Evolutionary conservation across 2,797 vertebrate species (phyloP), one percentile per base, ranked within the genome.

Genomic region (Acanthopagrus latus): DNA sequence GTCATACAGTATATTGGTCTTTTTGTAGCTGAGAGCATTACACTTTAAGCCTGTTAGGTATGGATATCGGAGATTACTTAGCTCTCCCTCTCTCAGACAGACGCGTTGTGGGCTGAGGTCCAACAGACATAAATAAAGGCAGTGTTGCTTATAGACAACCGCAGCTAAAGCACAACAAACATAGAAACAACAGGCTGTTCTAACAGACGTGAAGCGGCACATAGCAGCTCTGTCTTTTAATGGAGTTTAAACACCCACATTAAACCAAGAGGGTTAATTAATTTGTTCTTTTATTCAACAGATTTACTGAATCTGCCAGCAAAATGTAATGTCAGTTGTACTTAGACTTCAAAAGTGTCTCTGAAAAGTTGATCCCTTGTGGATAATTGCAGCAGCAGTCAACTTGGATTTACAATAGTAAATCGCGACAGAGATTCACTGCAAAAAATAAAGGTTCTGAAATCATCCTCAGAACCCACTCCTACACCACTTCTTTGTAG

Each of bases 11-110:
- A n/a, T 77, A 74, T 68, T 82, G 51, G 75, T 79, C 63, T 83
- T 87, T 86, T 85, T 89, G 85, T 90, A 63, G 81, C 78, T 84
- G 50, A 79, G 71, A 86, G 90, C 71, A 81, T 89, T 89, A 88
- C 80, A 80, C 16, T 84, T 76, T 87, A 90, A 89, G 85, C 87
- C 64, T 88, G 84, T 91, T 91, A 89, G 88, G 77, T 84, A 84
- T 86, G 87, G 88, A 85, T 88, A 83, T 82, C 77, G 67, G 43
- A 83, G 74, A 87, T 91, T 82, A 76, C 58, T 64, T 76, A 76
- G 50, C 70, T 55, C 46, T 63, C 14, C 13, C 75, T 70, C 57
- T 62, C 57, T 38, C 76, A 81, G 70, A 84, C 62, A 83, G 80
- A 80, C 72, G 63, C 29, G 74, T 63, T 69, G 78, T 46, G 64